Percentiles rank a stretch among this genome's conserved stretches.
These are phyloP conservation scores for Ctenopoma multispine DNA, from an alignment of 2,797 vertebrate species.

Conservation along the genomic window DNA sequence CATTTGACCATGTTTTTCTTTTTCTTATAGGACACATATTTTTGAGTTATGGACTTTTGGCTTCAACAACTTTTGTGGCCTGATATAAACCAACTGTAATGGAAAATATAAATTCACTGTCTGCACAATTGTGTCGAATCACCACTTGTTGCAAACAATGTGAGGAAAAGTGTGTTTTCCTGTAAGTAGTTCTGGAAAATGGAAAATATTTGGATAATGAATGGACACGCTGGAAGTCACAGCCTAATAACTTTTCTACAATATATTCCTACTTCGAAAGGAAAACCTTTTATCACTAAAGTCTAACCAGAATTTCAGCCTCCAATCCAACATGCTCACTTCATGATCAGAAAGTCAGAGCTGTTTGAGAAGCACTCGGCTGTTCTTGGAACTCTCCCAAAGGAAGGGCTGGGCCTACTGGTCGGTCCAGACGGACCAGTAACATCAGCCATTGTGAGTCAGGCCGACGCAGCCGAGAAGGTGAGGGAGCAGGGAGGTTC, in stretches of 20 bases:
- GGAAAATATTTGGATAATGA: neutral
- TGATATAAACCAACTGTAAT: neutral
- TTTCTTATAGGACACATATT: neutral
- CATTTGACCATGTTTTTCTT: neutral
- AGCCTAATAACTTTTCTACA: neutral
- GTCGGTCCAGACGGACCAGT: slow-evolving; percentile 71
- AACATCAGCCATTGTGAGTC: slow-evolving; percentile 62
- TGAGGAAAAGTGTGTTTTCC: neutral
- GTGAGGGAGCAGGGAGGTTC: slow-evolving; percentile 27
- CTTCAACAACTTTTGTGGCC: neutral
- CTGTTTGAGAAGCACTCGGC: slow-evolving; percentile 34
- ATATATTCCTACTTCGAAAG: slow-evolving; percentile 10
- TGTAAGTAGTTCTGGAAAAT: neutral
- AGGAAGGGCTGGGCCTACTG: slow-evolving; percentile 64
- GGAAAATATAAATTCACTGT: neutral
- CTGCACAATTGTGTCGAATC: neutral
- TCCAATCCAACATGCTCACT: slow-evolving; percentile 32
- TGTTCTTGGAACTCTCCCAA: slow-evolving; percentile 62
- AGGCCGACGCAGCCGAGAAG: slow-evolving; percentile 32
- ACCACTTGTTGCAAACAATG: neutral
- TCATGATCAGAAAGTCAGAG: slow-evolving; percentile 32
- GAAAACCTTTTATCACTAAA: slow-evolving; percentile 9
- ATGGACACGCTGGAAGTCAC: slow-evolving; percentile 3
- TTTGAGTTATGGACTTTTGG: neutral
- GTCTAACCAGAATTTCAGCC: slow-evolving; percentile 34